Evolutionary conservation across 2,888 invertebrate species (phyloP), one percentile per base, ranked within the genome.

Genomic region (Taphrorychus bicolor): DNA sequence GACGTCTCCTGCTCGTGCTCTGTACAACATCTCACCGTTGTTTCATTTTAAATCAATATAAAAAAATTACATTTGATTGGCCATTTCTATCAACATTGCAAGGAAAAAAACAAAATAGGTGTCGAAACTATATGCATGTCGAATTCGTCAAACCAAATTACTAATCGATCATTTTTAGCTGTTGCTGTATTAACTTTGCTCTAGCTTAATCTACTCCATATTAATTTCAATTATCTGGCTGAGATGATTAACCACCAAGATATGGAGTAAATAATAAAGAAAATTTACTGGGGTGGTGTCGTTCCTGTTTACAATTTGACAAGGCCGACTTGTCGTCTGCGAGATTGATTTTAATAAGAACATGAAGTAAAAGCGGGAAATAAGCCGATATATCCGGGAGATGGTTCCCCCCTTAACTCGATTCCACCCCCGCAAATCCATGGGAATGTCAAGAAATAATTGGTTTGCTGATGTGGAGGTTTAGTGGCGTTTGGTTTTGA

Each of bases 311-410:
- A 65, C 40, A 65, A 69, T 69, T 69, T 69, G 69, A 65, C 69
- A 65, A 61, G n/a, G 69, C 57, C 57, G 65, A 52, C 56, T 60
- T 65, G 60, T 65, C 69, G 64, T 53, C 69, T 59, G 53, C 59
- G 65, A 65, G 69, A 69, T 69, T 69, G 69, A 65, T 69, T 69
- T 69, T 69, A 69, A 69, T 69, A 69, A 69, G 64, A 69, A 64
- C 65, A 69, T 64, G 65, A 65, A 64, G 60, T 59, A 65, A 67
- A 67, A 62, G 67, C 59, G 63, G 68, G 60, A 64, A 68, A 68
- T 68, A 68, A 68, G 63, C 64, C 68, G 68, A 68, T 68, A 68
- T 68, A 68, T 68, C 68, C 67, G 58, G 42, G 57, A 59, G 64
- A 66, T 59, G 66, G 66, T 60, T 61, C 53, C 60, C 59, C 56